These are phyloP conservation scores for Girardia tigrina DNA, from an alignment of 2,888 invertebrate species.

Conservation along the genomic window DNA sequence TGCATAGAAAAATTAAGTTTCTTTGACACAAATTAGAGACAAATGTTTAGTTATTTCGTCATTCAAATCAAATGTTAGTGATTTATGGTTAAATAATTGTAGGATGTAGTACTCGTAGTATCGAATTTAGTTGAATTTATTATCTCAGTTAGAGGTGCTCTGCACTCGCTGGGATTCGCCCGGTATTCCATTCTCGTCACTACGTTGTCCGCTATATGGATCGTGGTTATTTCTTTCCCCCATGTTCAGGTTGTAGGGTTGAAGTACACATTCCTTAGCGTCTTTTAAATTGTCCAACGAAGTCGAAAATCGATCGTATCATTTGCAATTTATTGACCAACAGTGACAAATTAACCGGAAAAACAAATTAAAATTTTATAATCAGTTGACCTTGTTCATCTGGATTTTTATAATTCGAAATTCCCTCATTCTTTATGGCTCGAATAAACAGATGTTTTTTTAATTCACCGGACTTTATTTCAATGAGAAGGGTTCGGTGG, in stretches of 20 bases:
- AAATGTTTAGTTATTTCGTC: too few relatives aligned
- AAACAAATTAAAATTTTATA: constrained; percentile 76
- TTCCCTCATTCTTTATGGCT: constrained; percentile 77
- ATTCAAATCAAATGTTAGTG: too few relatives aligned
- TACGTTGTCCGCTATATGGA: too few relatives aligned
- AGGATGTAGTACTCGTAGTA: too few relatives aligned
- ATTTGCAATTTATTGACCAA: constrained; percentile 62
- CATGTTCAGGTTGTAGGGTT: constrained; percentile 66
- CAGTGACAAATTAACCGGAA: constrained; percentile 60
- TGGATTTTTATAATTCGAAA: constrained; percentile 86
- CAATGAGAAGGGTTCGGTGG: constrained; percentile 70
- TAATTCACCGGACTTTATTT: constrained; percentile 72
- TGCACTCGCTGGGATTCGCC: too few relatives aligned
- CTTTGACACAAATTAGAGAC: too few relatives aligned
- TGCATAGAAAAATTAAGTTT: too few relatives aligned
- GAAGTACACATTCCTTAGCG: constrained; percentile 61
- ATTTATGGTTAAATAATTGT: too few relatives aligned
- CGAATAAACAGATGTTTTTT: constrained; percentile 76
- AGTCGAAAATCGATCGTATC: constrained; percentile 51
- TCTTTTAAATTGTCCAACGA: constrained; percentile 59
- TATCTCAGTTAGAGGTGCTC: too few relatives aligned
- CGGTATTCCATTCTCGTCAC: too few relatives aligned
- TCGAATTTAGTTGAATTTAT: too few relatives aligned
- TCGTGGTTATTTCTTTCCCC: too few relatives aligned
- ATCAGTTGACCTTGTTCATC: constrained; percentile 74